These are phyloP conservation scores for Diogma glabrata DNA, from an alignment of 2,888 invertebrate genomes.

Conservation along the genomic window DNA sequence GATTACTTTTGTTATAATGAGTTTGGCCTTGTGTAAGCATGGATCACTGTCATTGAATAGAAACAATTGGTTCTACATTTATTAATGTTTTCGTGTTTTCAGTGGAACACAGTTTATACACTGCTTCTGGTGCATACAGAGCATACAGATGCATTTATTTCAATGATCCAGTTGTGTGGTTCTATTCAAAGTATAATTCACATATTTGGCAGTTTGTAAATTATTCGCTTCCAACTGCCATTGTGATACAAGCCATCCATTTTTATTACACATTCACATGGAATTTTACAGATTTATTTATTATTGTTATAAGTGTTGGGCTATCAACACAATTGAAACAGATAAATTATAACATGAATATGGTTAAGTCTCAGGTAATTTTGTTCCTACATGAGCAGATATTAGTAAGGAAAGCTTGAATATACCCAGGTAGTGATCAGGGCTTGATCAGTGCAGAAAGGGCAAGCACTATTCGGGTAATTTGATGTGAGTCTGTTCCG, in stretches of 20 bases:
- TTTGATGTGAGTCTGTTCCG: no score
- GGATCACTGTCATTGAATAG: slow-evolving; percentile 23
- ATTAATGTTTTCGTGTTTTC: slow-evolving; percentile 14
- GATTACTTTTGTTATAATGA: no score
- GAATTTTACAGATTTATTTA: slow-evolving; percentile 56
- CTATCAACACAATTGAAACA: slow-evolving; percentile 47
- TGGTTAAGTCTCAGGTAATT: slow-evolving; percentile 20
- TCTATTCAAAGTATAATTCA: slow-evolving; percentile 35
- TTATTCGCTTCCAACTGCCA: slow-evolving; percentile 41
- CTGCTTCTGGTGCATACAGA: slow-evolving; percentile 43
- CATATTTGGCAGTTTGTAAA: slow-evolving; percentile 41
- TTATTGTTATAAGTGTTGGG: slow-evolving; percentile 52
- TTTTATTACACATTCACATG: slow-evolving; percentile 45
- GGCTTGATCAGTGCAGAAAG: no score
- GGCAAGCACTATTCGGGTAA: no score
- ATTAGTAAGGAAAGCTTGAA: no score
- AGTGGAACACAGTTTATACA: slow-evolving; percentile 52
- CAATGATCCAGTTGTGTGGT: slow-evolving; percentile 27
- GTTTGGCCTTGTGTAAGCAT: no score
- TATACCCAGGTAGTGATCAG: no score
- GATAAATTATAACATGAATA: slow-evolving; percentile 33
- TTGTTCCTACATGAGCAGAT: background rate
- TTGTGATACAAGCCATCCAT: slow-evolving; percentile 32
- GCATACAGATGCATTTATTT: slow-evolving; percentile 36
- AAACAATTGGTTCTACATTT: slow-evolving; percentile 25